Conservation (phyloP, 2,113 vertebrate genomes). For the Barnardius zonarius region DNA sequence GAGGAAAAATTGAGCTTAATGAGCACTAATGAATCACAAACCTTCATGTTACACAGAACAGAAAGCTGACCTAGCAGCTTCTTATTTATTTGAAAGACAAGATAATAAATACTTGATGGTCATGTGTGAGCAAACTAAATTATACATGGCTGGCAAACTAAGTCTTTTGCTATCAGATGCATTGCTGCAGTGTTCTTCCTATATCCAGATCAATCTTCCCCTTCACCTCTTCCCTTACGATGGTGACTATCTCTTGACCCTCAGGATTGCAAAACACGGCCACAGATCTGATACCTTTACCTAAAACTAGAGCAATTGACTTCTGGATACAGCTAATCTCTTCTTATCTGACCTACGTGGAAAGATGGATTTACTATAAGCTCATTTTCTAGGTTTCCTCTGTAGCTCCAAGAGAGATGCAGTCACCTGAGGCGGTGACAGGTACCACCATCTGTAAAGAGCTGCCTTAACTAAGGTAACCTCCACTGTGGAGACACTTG, state of each 20-base stretch:
- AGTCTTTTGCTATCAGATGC: background rate
- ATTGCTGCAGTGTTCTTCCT: background rate
- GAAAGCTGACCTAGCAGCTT: constrained; percentile 17
- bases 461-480: background rate
- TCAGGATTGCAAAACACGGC: background rate
- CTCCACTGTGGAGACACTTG: background rate
- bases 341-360: background rate
- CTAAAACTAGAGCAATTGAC: background rate
- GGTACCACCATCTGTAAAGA: background rate
- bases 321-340: background rate
- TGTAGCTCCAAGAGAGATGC: background rate
- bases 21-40: constrained; percentile 31
- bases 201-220: background rate
- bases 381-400: background rate
- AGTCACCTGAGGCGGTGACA: background rate
- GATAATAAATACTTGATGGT: background rate
- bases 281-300: background rate
- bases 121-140: background rate
- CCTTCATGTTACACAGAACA: background rate
- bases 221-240: background rate
- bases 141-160: background rate
- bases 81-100: background rate
- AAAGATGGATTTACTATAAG: background rate
- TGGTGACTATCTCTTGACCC: background rate
- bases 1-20: background rate